These are phyloP conservation scores for Aleiodes leptofemur DNA, from an alignment of 2,888 invertebrate species.

Conservation along the genomic window DNA sequence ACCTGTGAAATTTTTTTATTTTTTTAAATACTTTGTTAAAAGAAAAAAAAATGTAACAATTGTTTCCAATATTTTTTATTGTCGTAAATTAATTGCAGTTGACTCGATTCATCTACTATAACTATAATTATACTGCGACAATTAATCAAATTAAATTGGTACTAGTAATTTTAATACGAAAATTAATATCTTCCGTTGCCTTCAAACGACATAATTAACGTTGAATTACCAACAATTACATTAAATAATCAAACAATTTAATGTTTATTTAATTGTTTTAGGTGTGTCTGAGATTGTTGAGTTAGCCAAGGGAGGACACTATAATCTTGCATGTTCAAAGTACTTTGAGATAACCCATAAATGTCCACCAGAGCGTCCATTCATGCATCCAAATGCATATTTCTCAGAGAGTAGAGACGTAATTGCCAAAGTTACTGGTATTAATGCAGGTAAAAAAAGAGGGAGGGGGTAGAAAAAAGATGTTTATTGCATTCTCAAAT, in stretches of 20 bases:
- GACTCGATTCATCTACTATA: too few species aligned
- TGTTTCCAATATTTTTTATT: too few species aligned
- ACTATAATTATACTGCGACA: too few species aligned
- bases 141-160: too few species aligned
- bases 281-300: slow-evolving; percentile 84
- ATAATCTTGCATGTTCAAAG: slow-evolving; percentile 91
- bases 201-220: background rate
- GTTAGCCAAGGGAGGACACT: slow-evolving; percentile 86
- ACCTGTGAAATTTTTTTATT: too few species aligned
- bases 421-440: slow-evolving; percentile 54
- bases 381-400: slow-evolving; percentile 95
- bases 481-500: background rate
- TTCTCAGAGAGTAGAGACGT: slow-evolving; percentile 87
- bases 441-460: background rate
- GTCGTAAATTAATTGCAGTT: too few species aligned
- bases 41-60: too few species aligned
- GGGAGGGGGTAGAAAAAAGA: background rate
- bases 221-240: background rate
- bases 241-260: slow-evolving; percentile 9
- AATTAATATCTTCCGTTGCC: too few species aligned
- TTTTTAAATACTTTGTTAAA: too few species aligned
- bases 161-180: too few species aligned
- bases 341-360: slow-evolving; percentile 88
- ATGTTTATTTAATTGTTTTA: slow-evolving; percentile 69
- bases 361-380: slow-evolving; percentile 80